These are phyloP conservation scores for Gila robusta DNA, from an alignment of 2,797 vertebrate species.

Conservation along the genomic window DNA sequence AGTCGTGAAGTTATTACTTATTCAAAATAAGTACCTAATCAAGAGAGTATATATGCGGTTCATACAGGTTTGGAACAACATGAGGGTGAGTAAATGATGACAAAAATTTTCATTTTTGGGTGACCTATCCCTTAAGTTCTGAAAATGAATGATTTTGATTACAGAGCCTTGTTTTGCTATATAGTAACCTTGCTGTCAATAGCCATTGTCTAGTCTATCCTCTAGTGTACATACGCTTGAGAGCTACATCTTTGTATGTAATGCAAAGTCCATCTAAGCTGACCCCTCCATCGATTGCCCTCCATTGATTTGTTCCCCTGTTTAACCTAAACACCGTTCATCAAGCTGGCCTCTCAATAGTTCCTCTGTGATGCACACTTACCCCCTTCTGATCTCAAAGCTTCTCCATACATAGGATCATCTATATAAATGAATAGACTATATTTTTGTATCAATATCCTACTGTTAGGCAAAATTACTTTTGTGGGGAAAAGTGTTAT, in stretches of 20 bases:
- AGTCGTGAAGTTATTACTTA: too few relatives aligned
- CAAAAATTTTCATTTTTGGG: too few relatives aligned
- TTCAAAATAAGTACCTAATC: too few relatives aligned
- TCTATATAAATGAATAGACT: neutral
- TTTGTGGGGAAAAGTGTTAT: neutral
- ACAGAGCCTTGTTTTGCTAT: neutral
- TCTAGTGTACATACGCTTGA: neutral
- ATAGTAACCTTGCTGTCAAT: neutral
- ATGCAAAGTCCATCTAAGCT: neutral
- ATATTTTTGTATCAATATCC: neutral
- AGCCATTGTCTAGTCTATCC: neutral
- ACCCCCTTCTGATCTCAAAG: neutral
- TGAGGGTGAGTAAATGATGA: too few relatives aligned
- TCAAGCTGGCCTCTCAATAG: neutral
- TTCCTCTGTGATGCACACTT: neutral
- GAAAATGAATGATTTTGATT: neutral
- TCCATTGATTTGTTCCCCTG: constrained; percentile 8
- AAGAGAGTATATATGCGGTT: too few relatives aligned
- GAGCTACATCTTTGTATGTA: neutral
- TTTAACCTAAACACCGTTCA: constrained; percentile 8
- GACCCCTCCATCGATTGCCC: neutral
- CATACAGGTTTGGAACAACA: too few relatives aligned
- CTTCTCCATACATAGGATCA: neutral
- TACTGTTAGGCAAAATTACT: neutral
- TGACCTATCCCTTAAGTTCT: too few relatives aligned